These are phyloP conservation scores for Hypsopygia costalis DNA, from an alignment of 2,888 invertebrate genomes.

Conservation along the genomic window DNA sequence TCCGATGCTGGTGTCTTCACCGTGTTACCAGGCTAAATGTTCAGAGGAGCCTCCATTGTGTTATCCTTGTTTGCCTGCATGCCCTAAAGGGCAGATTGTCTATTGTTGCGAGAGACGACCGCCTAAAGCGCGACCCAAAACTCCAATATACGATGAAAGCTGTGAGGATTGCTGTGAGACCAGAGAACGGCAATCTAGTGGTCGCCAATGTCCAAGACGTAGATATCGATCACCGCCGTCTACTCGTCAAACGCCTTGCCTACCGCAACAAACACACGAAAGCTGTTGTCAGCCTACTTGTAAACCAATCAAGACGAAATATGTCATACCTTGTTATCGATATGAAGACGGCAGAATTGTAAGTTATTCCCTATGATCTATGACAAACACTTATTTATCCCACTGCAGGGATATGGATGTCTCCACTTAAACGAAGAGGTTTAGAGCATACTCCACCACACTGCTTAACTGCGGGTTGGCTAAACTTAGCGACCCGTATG, in stretches of 20 bases:
- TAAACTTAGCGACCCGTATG: too few relatives aligned
- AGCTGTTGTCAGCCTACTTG: constrained; percentile 27
- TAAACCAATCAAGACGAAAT: constrained; percentile 57
- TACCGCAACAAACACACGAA: constrained; percentile 14
- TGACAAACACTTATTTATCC: too few relatives aligned
- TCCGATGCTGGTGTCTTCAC: constrained; percentile 39
- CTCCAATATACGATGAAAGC: constrained; percentile 12
- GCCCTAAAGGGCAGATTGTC: constrained; percentile 33
- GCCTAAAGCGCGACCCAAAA: constrained; percentile 12
- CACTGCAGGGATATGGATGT: too few relatives aligned
- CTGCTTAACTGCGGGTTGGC: too few relatives aligned
- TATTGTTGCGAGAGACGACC: constrained; percentile 41
- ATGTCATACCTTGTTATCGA: constrained; percentile 69
- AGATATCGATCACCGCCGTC: background rate
- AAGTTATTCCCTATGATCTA: too few relatives aligned
- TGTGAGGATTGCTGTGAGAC: constrained; percentile 7
- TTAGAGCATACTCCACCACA: too few relatives aligned
- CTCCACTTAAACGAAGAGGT: too few relatives aligned
- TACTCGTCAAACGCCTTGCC: constrained; percentile 20
- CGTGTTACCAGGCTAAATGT: constrained; percentile 32
- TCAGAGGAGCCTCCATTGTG: constrained; percentile 35
- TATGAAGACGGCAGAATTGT: constrained; percentile 73
- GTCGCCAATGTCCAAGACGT: background rate
- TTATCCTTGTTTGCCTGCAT: constrained; percentile 47
- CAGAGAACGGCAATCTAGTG: background rate